A percentile compares a stretch with the other conserved stretches of the same genome.
These are phyloP conservation scores for Choristoneura rosaceana DNA, from an alignment of 2,888 invertebrate species.

Conservation along the genomic window DNA sequence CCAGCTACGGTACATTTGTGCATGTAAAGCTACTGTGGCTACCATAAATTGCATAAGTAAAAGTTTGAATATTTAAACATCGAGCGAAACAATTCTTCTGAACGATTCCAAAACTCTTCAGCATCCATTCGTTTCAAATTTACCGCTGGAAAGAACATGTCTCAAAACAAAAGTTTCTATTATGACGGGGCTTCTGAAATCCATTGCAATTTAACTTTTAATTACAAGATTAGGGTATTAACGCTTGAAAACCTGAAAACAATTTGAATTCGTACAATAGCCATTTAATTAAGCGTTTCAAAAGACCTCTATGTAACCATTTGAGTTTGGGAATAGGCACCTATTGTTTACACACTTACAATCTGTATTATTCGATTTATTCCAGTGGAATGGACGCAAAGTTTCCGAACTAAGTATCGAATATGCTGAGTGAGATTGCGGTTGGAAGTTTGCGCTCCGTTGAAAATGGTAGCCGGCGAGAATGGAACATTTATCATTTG, in stretches of 20 bases:
- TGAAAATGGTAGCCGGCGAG: background rate
- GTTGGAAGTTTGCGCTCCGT: background rate
- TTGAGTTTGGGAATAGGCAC: conserved; percentile 4
- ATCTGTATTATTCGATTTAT: conserved; percentile 29
- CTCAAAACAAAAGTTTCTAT: background rate
- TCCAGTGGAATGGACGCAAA: conserved; percentile 19
- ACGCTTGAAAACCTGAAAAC: background rate
- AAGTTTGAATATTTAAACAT: too few relatives aligned
- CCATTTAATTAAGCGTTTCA: conserved; percentile 10
- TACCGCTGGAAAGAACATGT: background rate
- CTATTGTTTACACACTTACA: conserved; percentile 22
- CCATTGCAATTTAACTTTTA: conserved; percentile 5
- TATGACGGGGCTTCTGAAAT: background rate
- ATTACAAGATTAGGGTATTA: conserved; percentile 17
- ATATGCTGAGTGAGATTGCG: conserved; percentile 1
- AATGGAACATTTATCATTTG: conserved; percentile 3
- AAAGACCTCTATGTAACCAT: conserved; percentile 15
- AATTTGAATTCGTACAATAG: conserved; percentile 18
- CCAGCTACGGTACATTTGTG: too few relatives aligned
- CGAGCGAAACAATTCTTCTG: too few relatives aligned
- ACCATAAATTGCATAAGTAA: too few relatives aligned
- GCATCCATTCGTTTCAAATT: background rate
- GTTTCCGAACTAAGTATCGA: background rate
- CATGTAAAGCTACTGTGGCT: too few relatives aligned
- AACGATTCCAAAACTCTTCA: too few relatives aligned